Evolutionary conservation across 1,140 invertebrate species (phyloP).

Genomic region (Mya arenaria): DNA sequence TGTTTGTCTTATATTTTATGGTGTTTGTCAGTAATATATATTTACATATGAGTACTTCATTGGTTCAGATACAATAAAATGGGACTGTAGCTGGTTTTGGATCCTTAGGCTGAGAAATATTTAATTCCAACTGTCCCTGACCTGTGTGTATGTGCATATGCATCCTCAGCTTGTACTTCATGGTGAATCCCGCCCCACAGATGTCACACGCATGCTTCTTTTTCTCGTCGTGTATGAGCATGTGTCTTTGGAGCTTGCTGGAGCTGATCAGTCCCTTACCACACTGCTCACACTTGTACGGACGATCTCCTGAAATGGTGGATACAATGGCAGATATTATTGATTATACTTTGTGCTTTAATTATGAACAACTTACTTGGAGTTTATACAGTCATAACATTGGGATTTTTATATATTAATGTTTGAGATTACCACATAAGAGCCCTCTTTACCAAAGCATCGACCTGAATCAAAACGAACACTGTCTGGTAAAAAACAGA

Average conservation of each 20-base stretch:
- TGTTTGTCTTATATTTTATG: neutral
- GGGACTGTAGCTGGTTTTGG: neutral
- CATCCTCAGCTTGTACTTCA: constrained; percentile 43
- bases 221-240: constrained; percentile 10
- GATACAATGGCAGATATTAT: too few relatives aligned
- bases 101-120: neutral
- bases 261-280: constrained; percentile 41
- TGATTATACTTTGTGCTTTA: too few relatives aligned
- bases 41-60: neutral
- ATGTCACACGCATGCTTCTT: constrained; percentile 38
- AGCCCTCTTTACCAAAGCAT: too few relatives aligned
- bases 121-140: neutral
- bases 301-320: constrained; percentile 40
- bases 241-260: constrained; percentile 25
- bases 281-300: constrained; percentile 15
- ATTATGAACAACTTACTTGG: too few relatives aligned
- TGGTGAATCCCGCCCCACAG: constrained; percentile 32
- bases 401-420: too few relatives aligned
- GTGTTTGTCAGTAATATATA: neutral
- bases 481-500: too few relatives aligned
- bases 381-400: too few relatives aligned
- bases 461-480: too few relatives aligned
- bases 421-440: too few relatives aligned
- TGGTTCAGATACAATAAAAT: neutral
- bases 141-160: constrained; percentile 51